Evolutionary conservation across 2,888 invertebrate genomes (phyloP).

Genomic region (Trachelus troglodyta): DNA sequence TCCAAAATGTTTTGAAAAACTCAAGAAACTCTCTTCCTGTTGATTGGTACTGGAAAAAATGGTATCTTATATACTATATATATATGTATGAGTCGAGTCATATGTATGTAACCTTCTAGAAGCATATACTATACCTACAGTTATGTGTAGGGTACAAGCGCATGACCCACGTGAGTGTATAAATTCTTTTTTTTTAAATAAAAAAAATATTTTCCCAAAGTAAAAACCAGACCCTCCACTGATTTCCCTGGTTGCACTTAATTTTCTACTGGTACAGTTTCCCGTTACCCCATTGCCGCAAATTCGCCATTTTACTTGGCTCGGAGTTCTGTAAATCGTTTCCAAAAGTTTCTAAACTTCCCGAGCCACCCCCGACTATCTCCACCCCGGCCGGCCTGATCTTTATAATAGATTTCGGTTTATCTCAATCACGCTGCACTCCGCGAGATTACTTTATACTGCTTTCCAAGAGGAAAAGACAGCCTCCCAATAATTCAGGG

Average conservation of each 20-base stretch:
- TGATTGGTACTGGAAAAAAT: too few relatives aligned
- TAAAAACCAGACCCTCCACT: not conserved
- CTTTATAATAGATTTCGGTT: slow-evolving; percentile 11
- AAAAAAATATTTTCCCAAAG: too few relatives aligned
- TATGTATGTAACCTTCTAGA: too few relatives aligned
- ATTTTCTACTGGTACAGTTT: not conserved
- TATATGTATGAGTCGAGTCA: too few relatives aligned
- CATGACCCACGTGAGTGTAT: too few relatives aligned
- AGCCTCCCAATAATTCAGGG: not conserved
- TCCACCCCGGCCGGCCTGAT: not conserved
- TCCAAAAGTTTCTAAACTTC: not conserved
- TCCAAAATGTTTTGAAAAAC: too few relatives aligned
- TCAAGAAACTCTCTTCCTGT: too few relatives aligned
- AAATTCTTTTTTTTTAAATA: too few relatives aligned
- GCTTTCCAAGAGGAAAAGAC: not conserved
- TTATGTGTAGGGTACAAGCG: too few relatives aligned
- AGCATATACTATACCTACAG: too few relatives aligned
- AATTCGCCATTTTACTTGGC: not conserved
- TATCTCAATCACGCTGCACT: slow-evolving; percentile 38
- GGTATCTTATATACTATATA: too few relatives aligned
- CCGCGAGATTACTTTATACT: slow-evolving; percentile 42
- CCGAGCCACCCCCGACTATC: too few relatives aligned
- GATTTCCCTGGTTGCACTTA: not conserved
- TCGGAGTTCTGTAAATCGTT: not conserved
- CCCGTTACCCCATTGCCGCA: not conserved